Conservation (phyloP, 2,113 vertebrate species). For the Zosterops borbonicus region DNA sequence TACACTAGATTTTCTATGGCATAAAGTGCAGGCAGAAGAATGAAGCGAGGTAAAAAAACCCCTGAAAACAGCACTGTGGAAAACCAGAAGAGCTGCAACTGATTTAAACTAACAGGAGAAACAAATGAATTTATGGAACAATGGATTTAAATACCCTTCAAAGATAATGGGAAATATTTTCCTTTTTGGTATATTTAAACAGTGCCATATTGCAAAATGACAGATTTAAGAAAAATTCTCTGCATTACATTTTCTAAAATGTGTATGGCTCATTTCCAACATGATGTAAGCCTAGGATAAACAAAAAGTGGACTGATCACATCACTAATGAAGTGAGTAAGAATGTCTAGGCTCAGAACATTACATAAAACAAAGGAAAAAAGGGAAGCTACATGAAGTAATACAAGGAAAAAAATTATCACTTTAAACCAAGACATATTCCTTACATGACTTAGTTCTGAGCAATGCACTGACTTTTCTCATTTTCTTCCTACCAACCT, state of each 20-base stretch:
- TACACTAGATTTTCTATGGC: neutral
- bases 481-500: neutral
- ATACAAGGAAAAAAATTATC: neutral
- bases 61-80: neutral
- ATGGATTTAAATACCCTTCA: neutral
- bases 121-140: neutral
- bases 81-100: neutral
- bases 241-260: conserved; percentile 12
- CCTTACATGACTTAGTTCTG: neutral
- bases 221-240: conserved; percentile 18
- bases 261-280: neutral
- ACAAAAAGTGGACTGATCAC: neutral
- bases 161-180: neutral
- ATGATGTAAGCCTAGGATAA: neutral
- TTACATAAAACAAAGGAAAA: conserved; percentile 31
- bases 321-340: neutral
- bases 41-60: neutral
- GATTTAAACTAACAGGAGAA: neutral
- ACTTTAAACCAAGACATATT: neutral
- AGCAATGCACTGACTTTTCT: neutral
- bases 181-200: neutral
- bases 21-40: neutral
- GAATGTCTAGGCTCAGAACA: neutral
- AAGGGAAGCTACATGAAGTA: neutral
- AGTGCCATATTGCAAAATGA: neutral